A percentile compares a stretch with the other conserved stretches of the same genome.
Evolutionary conservation across 2,797 vertebrate genomes (phyloP).

Genomic region (Semotilus atromaculatus): DNA sequence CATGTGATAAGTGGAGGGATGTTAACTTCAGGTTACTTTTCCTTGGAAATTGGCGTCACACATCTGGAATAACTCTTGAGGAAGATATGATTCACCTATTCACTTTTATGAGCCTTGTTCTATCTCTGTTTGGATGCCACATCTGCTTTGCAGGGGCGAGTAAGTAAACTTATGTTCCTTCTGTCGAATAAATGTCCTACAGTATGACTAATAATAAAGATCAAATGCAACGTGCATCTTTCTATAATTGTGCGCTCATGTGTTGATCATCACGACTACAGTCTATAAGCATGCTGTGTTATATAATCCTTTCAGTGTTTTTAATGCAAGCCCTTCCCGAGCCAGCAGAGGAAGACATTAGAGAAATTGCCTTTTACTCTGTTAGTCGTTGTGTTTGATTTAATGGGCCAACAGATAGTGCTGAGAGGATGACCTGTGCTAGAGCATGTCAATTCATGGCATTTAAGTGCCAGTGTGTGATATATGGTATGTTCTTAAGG

Average conservation of each 20-base stretch:
- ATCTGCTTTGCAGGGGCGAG: conserved; percentile 57
- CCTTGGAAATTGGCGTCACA: conserved; percentile 13
- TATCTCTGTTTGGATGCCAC: conserved; percentile 49
- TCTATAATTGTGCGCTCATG: background rate
- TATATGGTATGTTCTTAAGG: conserved; percentile 10
- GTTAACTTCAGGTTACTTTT: conserved; percentile 2
- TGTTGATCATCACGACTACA: conserved; percentile 20
- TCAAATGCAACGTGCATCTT: background rate
- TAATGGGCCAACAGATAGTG: conserved; percentile 13
- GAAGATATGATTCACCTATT: conserved; percentile 56
- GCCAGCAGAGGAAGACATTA: conserved; percentile 42
- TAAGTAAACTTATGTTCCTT: conserved; percentile 46
- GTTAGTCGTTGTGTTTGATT: conserved; percentile 35
- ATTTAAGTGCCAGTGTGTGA: conserved; percentile 10
- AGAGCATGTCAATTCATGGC: conserved; percentile 28
- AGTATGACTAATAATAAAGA: background rate
- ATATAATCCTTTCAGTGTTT: conserved; percentile 6
- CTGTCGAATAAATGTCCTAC: background rate
- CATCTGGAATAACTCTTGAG: conserved; percentile 39
- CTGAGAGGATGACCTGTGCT: conserved; percentile 3
- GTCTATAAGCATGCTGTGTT: conserved; percentile 4
- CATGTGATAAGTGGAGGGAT: conserved; percentile 3
- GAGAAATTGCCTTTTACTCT: conserved; percentile 39
- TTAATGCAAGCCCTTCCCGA: background rate
- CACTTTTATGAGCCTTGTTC: conserved; percentile 41